Evolutionary conservation across 1,140 invertebrate genomes (phyloP), one percentile per base, ranked within the genome.

Genomic region (Temnothorax curvispinosus): DNA sequence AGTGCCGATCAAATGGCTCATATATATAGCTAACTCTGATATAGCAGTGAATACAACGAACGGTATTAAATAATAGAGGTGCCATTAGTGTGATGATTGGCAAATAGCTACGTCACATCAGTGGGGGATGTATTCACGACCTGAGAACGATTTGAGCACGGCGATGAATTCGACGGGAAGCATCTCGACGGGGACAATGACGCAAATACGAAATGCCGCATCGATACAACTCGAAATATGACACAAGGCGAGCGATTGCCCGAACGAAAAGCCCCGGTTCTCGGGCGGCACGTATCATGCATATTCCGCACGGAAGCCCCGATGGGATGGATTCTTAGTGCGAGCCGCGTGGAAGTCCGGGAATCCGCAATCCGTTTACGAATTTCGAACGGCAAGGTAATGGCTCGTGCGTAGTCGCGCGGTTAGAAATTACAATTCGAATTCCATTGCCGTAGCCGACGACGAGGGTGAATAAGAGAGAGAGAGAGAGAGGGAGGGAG

Each of bases 351-450:
- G 58, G 69, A 87, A 87, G 85, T 88, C 85, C 69, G 44, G 67
- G 85, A 85, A 90, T 85, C 86, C 69, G 78, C 89, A 85, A 90
- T 90, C 80, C 86, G 88, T 90, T 90, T 90, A 88, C 88, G 89
- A 90, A 90, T 90, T 88, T 90, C 77, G 81, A 90, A 90, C 56
- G 54, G 81, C 72, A 80, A 90, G 82, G 89, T 77, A 90, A 90
- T 88, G 87, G 81, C 52, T 56, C 89, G 89, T 78, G 82, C 87
- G 84, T 86, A 91, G 90, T 92, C 88, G 88, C 88, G 88, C 89
- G 89, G 91, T 94, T 91, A 91, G 91, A 94, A 92, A 93, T 94
- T 91, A 92, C 91, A 91, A 92, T 93, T 94, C 93, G 91, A 93
- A 94, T 94, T 94, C 92, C 92, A 75, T 44, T 89, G 87, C 78